A percentile compares a stretch with the other conserved stretches of the same genome.
These are phyloP conservation scores for Drosophila subobscura DNA, from an alignment of 1,140 invertebrate genomes.

Conservation along the genomic window DNA sequence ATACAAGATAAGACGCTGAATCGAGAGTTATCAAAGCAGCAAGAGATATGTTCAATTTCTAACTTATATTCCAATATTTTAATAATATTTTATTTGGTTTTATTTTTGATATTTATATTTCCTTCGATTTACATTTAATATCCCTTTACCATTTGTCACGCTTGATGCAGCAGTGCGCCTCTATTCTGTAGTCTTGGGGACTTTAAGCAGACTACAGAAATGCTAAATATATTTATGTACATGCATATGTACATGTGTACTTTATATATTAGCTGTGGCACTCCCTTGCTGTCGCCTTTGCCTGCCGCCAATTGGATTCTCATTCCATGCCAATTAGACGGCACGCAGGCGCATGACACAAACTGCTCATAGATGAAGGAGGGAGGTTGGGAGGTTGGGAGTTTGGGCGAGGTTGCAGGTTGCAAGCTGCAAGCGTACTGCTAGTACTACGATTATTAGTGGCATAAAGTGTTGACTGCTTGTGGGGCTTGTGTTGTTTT, in stretches of 20 bases:
- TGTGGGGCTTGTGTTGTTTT: constrained; percentile 12
- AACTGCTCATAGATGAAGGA: constrained; percentile 11
- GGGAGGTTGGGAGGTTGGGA: not conserved
- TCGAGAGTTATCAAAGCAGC: not conserved
- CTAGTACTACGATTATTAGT: constrained; percentile 65
- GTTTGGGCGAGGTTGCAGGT: not conserved
- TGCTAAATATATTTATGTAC: too few relatives aligned
- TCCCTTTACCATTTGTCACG: too few relatives aligned
- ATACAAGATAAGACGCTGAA: not conserved
- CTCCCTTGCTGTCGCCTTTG: not conserved
- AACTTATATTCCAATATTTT: not conserved
- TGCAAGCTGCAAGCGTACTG: constrained; percentile 19
- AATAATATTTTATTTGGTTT: not conserved
- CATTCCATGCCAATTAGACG: constrained; percentile 67
- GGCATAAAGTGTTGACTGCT: constrained; percentile 68
- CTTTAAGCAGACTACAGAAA: too few relatives aligned
- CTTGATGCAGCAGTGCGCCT: too few relatives aligned
- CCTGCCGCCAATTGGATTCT: constrained; percentile 31
- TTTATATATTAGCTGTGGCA: too few relatives aligned
- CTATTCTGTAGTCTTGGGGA: too few relatives aligned
- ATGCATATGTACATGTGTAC: too few relatives aligned
- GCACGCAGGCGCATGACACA: constrained; percentile 67
- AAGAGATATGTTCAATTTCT: too few relatives aligned
- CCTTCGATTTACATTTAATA: too few relatives aligned
- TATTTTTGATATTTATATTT: too few relatives aligned